Evolutionary conservation across 2,888 invertebrate genomes (phyloP), one percentile per base, ranked within the genome.

Genomic region (Lithosia quadra): DNA sequence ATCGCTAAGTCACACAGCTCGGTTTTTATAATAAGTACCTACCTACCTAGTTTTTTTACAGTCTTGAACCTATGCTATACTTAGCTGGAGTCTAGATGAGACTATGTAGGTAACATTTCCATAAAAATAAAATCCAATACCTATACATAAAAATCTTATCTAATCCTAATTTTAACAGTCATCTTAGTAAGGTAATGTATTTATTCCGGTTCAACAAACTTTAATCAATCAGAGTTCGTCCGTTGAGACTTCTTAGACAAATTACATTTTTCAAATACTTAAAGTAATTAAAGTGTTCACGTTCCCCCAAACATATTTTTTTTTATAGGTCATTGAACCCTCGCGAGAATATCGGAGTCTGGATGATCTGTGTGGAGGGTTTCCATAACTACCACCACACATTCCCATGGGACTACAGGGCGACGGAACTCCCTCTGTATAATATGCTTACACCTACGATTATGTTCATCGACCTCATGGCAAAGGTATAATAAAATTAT

Each of bases 321-420:
- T 55, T 28, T 36, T 43, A 58, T 68, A 95, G 95, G 84, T 94
- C 94, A 84, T 95, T 98, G 83, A 97, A 96, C 85, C 97, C 98
- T 1, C 92, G 96, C 0, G 96, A 98, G 88, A 97, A 97, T 86
- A 91, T 95, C 56, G 92, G 95, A 7, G 97, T 98, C 0, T 89
- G 97, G 77, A 87, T 96, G 86, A 96, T 97, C 33, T 92, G 97
- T 79, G 97, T 97, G 22, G 97, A 97, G 89, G 98, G 98, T 11
- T 98, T 97, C 96, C 98, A 98, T 93, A 98, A 98, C 90, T 98
- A 97, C 92, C 98, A 98, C 88, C 98, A 98, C 92, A 95, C 96
- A 3, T 97, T 97, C 94, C 97, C 97, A 4, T 96, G 96, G 96
- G 97, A 97, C 91, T 97, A 97, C 94, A 95, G 96, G 80, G 96